Evolutionary conservation across 2,888 invertebrate species (phyloP).

Genomic region (Pemphredon lugubris): DNA sequence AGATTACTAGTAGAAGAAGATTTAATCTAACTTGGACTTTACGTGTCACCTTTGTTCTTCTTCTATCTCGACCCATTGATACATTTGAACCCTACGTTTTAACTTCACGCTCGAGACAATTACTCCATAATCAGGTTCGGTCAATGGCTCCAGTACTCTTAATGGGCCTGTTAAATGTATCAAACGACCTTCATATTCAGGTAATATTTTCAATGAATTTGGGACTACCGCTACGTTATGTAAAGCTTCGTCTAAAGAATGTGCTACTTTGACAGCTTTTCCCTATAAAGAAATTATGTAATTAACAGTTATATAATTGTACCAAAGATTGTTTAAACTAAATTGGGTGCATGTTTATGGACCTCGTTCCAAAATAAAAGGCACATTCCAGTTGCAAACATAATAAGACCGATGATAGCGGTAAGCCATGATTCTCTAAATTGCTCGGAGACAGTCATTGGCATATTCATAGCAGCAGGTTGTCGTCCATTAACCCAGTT

Average conservation of each 20-base stretch:
- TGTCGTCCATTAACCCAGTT: slow-evolving; percentile 61
- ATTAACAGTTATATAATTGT: too few relatives aligned
- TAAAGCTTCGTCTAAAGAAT: slow-evolving; percentile 90
- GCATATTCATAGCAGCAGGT: slow-evolving; percentile 58
- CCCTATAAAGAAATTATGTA: slow-evolving; percentile 83
- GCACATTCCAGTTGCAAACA: slow-evolving; percentile 86
- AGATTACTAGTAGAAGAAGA: too few relatives aligned
- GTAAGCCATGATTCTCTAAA: slow-evolving; percentile 88
- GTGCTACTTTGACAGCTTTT: slow-evolving; percentile 89
- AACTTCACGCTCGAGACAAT: slow-evolving; percentile 92
- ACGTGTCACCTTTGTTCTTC: slow-evolving; percentile 84
- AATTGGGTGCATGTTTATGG: slow-evolving; percentile 16
- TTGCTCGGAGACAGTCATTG: slow-evolving; percentile 81
- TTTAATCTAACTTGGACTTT: too few relatives aligned
- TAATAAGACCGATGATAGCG: slow-evolving; percentile 85
- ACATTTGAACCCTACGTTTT: slow-evolving; percentile 94
- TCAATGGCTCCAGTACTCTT: slow-evolving; percentile 89
- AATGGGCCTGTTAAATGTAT: slow-evolving; percentile 90
- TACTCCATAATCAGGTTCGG: slow-evolving; percentile 93
- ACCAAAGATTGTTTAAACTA: too few relatives aligned
- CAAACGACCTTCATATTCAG: slow-evolving; percentile 88
- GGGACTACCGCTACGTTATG: slow-evolving; percentile 83
- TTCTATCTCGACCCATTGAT: slow-evolving; percentile 91
- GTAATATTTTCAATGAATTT: slow-evolving; percentile 81
- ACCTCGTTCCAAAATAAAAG: slow-evolving; percentile 94